phyloP scores from a whole-genome alignment of 2,113 vertebrate species.

The Pseudopodoces humilis region DNA sequence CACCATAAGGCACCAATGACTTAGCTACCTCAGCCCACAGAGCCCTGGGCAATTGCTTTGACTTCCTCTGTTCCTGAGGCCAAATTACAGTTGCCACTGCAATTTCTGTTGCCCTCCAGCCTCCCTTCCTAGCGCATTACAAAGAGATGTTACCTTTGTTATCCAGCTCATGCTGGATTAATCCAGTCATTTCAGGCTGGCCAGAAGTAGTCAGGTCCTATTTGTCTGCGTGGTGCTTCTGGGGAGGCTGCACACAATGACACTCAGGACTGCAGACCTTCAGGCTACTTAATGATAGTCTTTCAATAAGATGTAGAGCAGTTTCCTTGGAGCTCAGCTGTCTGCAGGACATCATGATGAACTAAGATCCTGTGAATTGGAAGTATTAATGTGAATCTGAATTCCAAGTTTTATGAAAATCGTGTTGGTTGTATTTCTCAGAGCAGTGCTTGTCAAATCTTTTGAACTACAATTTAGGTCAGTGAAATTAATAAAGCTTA shows the following conservation, averaged over 20 bases:
- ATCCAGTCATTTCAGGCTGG: constrained; percentile 26
- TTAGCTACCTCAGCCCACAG: neutral
- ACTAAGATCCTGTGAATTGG: neutral
- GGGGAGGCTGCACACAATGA: neutral
- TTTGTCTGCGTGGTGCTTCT: constrained; percentile 26
- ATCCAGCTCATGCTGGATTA: constrained; percentile 48
- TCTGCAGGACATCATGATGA: neutral
- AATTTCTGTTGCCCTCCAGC: constrained; percentile 46
- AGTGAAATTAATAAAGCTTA: neutral
- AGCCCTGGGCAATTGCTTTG: constrained; percentile 37
- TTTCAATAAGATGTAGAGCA: constrained; percentile 1
- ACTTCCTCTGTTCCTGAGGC: neutral
- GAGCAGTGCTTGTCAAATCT: neutral
- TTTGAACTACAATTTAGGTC: neutral
- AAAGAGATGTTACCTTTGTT: constrained; percentile 45
- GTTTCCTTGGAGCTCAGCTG: neutral
- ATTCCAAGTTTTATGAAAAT: constrained; percentile 2
- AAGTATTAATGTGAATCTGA: neutral
- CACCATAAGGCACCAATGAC: neutral
- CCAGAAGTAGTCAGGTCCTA: constrained; percentile 45
- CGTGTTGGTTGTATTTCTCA: neutral
- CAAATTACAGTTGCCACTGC: constrained; percentile 39
- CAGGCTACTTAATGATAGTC: constrained; percentile 34
- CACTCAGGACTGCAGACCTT: neutral
- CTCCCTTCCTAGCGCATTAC: constrained; percentile 14